Evolutionary conservation across 2,113 vertebrate genomes (phyloP), one percentile per base, ranked within the genome.

Genomic region (Dasyornis broadbenti): DNA sequence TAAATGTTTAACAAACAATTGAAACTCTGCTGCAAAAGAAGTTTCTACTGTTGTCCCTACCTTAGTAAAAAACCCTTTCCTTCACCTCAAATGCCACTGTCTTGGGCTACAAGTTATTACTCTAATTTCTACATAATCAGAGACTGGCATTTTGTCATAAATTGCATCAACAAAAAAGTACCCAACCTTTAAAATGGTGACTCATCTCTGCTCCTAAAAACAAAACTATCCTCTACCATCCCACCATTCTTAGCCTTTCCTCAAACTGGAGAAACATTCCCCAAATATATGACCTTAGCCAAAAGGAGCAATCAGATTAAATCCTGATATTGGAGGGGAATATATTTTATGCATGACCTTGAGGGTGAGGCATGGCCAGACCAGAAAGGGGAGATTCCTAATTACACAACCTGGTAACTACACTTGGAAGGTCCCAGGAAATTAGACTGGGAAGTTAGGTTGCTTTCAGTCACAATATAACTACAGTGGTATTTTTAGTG

Each of bases 361-460:
- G 31, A 81, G 26, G 6, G 13, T 3, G 31, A 78, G 49, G n/a
- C 20, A 3, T 54, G 23, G 37, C 37, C 57, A 50, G 59, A 83
- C 42, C 2, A 82, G 71, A 83, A 80, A 94, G 37, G 91, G 85
- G 92, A 90, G 44, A 93, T 90, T 96, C 92, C 90, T 90, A 31
- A 6, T 80, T 92, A 83, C 82, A 96, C 60, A 83, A 60, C 12
- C 2, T 0, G 2, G 30, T 78, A 82, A 71, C 35, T 53, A 27
- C 6, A 72, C 26, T 94, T 61, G 88, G 93, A 95, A 95, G 82
- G 64, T 84, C 69, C 84, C 90, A 81, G 60, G 24, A 83, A 89
- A 53, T 64, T 35, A 86, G 52, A 39, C 37, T 31, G 80, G 64
- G 64, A 94, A 95, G 61, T 72, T 89, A 80, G 30, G 53, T 57